These are phyloP conservation scores for Tiphia femorata DNA, from an alignment of 2,888 invertebrate species.

Conservation along the genomic window DNA sequence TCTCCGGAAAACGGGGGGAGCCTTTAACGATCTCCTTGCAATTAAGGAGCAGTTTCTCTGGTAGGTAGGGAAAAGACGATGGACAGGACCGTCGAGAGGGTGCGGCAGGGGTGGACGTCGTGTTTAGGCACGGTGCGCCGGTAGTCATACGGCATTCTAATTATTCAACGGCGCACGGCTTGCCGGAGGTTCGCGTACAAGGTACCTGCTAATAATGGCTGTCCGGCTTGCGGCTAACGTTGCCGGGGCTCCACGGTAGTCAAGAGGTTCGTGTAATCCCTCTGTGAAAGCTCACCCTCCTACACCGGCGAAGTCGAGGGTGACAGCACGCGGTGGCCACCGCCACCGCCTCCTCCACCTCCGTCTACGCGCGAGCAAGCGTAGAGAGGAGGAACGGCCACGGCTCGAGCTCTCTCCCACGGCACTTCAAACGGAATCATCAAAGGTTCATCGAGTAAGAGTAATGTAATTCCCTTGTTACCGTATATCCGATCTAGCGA, in stretches of 20 bases:
- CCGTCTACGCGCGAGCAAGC: too few relatives aligned
- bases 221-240: slow-evolving; percentile 64
- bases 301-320: slow-evolving; percentile 52
- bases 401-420: slow-evolving; percentile 33
- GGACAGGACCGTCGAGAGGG: too few relatives aligned
- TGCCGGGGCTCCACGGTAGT: slow-evolving; percentile 45
- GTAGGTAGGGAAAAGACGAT: too few relatives aligned
- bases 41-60: slow-evolving; percentile 4
- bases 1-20: neutral
- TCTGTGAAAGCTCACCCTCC: slow-evolving; percentile 60
- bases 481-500: slow-evolving; percentile 29
- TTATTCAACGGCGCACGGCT: slow-evolving; percentile 53
- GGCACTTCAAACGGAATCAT: slow-evolving; percentile 65
- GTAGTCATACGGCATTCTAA: slow-evolving; percentile 46
- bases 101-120: slow-evolving; percentile 9
- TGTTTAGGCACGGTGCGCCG: slow-evolving; percentile 22
- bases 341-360: slow-evolving; percentile 8
- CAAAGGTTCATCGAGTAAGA: slow-evolving; percentile 63
- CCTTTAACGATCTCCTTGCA: slow-evolving; percentile 5
- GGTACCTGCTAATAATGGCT: slow-evolving; percentile 62
- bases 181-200: slow-evolving; percentile 39
- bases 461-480: slow-evolving; percentile 58
- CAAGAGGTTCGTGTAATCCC: slow-evolving; percentile 62
- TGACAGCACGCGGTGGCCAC: slow-evolving; percentile 48
- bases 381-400: slow-evolving; percentile 19